Evolutionary conservation across 2,797 vertebrate genomes (phyloP).

Genomic region (Anguilla megastoma): DNA sequence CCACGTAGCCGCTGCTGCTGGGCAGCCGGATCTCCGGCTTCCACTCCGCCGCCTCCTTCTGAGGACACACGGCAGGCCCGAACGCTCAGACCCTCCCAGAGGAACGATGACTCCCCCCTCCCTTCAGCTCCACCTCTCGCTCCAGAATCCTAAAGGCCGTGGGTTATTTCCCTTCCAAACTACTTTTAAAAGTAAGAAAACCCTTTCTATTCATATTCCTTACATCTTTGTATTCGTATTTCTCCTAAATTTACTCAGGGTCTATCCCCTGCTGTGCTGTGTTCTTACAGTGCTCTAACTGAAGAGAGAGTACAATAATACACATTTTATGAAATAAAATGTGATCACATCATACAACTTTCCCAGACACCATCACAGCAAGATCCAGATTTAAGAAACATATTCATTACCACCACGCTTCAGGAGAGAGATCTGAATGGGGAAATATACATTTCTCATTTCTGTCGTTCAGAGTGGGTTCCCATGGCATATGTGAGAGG

Average conservation of each 20-base stretch:
- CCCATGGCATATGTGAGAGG: not conserved
- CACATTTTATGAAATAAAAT: not conserved
- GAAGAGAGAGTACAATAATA: not conserved
- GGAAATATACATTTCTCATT: too few species aligned
- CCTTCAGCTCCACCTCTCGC: not conserved
- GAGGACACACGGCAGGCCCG: slow-evolving; percentile 33
- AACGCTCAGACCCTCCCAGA: not conserved
- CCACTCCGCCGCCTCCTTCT: slow-evolving; percentile 84
- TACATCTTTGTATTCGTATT: not conserved
- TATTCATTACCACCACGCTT: too few species aligned
- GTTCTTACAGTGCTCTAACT: not conserved
- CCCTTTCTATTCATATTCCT: too few species aligned
- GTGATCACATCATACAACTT: not conserved
- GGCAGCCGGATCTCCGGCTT: slow-evolving; percentile 87
- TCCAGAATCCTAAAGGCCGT: not conserved
- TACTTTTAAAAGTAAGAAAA: not conserved
- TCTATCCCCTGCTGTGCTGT: not conserved
- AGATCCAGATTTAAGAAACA: too few species aligned
- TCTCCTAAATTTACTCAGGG: not conserved
- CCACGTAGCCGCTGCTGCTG: slow-evolving; percentile 77
- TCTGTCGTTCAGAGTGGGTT: too few species aligned
- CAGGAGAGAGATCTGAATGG: too few species aligned
- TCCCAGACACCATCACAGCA: too few species aligned
- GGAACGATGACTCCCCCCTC: not conserved
- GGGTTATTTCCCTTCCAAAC: not conserved